phyloP scores from a whole-genome alignment of 1,140 invertebrate genomes.

The Cecropterus lyciades region DNA sequence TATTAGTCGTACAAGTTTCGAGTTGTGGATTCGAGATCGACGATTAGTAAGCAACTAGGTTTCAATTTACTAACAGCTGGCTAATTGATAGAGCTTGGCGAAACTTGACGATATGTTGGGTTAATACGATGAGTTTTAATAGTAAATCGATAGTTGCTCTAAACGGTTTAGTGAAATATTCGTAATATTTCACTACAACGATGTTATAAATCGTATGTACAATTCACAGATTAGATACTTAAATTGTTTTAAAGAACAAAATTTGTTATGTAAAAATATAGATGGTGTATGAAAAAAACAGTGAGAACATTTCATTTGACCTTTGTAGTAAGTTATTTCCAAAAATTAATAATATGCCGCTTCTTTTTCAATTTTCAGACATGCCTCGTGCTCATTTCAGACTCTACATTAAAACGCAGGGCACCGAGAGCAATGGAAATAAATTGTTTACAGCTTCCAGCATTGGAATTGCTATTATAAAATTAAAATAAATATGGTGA shows the following conservation, averaged over 20 bases:
- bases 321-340: background rate
- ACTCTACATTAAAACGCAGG: too few relatives aligned
- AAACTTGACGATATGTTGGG: slow-evolving; percentile 4
- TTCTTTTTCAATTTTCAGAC: too few relatives aligned
- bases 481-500: too few relatives aligned
- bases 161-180: background rate
- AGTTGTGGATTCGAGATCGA: slow-evolving; percentile 21
- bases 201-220: background rate
- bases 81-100: slow-evolving; percentile 22
- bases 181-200: background rate
- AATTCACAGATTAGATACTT: too few relatives aligned
- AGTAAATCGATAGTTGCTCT: slow-evolving; percentile 3
- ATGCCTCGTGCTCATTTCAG: too few relatives aligned
- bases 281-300: background rate
- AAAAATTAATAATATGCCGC: background rate
- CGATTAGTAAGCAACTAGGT: slow-evolving; percentile 30
- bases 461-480: too few relatives aligned
- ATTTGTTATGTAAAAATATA: too few relatives aligned
- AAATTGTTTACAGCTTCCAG: too few relatives aligned
- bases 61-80: slow-evolving; percentile 27
- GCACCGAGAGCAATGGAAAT: too few relatives aligned
- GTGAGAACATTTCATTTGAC: background rate
- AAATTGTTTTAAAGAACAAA: too few relatives aligned
- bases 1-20: slow-evolving; percentile 27
- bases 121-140: background rate